phyloP scores from a whole-genome alignment of 2,888 invertebrate genomes.

The Gortyna flavago region DNA sequence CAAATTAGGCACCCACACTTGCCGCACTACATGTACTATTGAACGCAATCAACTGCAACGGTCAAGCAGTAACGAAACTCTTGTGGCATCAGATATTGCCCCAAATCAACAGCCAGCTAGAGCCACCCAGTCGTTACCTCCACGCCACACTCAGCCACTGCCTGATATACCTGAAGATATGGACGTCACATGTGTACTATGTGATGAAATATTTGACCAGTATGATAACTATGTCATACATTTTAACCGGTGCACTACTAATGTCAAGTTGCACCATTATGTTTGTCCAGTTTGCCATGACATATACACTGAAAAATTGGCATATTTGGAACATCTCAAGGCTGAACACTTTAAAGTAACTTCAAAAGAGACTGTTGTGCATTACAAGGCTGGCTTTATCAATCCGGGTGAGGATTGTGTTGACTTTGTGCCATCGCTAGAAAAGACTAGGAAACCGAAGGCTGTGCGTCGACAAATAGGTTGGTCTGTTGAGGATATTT shows the following conservation, averaged over 20 bases:
- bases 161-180: constrained; percentile 69
- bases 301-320: constrained; percentile 82
- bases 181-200: constrained; percentile 84
- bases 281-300: constrained; percentile 88
- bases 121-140: constrained; percentile 52
- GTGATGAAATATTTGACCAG: constrained; percentile 83
- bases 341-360: constrained; percentile 77
- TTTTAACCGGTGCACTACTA: constrained; percentile 85
- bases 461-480: constrained; percentile 86
- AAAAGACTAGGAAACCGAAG: constrained; percentile 83
- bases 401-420: constrained; percentile 82
- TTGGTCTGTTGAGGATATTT: constrained; percentile 88
- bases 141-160: constrained; percentile 66
- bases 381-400: constrained; percentile 76
- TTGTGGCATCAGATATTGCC: constrained; percentile 82
- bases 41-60: constrained; percentile 82
- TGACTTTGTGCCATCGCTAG: constrained; percentile 83
- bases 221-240: constrained; percentile 84
- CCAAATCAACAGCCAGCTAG: constrained; percentile 62
- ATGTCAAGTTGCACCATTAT: constrained; percentile 86
- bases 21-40: constrained; percentile 85
- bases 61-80: constrained; percentile 85
- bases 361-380: constrained; percentile 70
- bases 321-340: constrained; percentile 84
- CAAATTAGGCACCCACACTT: constrained; percentile 82